Evolutionary conservation across 2,888 invertebrate genomes (phyloP), one percentile per base, ranked within the genome.

Genomic region (Argynnis bischoffii): DNA sequence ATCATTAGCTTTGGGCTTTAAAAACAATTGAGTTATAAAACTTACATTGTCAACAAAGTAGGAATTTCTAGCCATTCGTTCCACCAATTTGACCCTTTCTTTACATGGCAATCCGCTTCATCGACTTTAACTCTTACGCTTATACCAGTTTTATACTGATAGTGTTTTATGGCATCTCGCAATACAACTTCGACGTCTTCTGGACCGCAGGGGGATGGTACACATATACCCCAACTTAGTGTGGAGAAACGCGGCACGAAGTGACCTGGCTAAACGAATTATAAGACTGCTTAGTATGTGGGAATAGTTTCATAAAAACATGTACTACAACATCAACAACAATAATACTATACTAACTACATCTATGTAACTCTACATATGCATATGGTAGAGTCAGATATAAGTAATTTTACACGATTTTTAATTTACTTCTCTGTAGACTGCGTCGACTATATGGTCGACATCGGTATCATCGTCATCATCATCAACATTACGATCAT

Each of bases 181-280:
- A 95, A 80, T 70, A 95, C 84, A 74, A 86, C 84, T 76, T 93
- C 93, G 18, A 94, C 95, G 77, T 95, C 94, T 55, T 93, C 90
- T 26, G 94, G 90, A 21, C 93, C 89, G 79, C 96, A 96, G 13
- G 93, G 93, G 4, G 94, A 92, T 1, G 96, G 96, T 59, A 96
- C 88, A 79, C 96, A 96, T 21, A 95, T 83, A 0, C 95, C 96
- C 96, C 95, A 96, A 78, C 95, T 95, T 73, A 94, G 88, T 72
- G 95, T 94, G 31, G 95, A 94, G 85, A 95, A 95, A 78, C 94
- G 94, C 65, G 96, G 95, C 82, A 95, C 93, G 85, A 95, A 95
- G 88, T 96, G 95, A 83, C 94, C 95, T 79, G 95, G 95, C 96
- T 96, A 87, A 89, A 92, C 89, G 79, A 88, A 71, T 73, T 66